A percentile compares a stretch with the other conserved stretches of the same genome.
phyloP scores from a whole-genome alignment of 1,140 invertebrate species.

The Himalopsyche phryganea region DNA sequence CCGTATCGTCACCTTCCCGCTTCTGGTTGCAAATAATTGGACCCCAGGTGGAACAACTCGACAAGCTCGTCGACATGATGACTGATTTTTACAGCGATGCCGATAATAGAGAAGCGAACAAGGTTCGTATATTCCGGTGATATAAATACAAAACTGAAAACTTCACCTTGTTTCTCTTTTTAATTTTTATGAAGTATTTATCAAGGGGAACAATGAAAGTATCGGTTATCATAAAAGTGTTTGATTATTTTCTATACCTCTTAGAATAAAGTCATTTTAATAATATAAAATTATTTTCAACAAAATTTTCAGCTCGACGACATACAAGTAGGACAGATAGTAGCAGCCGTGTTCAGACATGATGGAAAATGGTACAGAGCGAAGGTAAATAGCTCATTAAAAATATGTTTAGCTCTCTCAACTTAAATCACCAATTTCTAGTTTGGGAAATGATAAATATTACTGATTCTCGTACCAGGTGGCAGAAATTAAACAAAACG shows the following conservation, averaged over 20 bases:
- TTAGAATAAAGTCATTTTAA: no score
- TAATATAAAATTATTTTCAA: not conserved
- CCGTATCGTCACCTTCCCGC: constrained; percentile 69
- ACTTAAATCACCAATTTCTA: no score
- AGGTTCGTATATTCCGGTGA: constrained; percentile 39
- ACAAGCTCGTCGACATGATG: constrained; percentile 73
- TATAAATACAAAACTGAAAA: no score
- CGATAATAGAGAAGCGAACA: constrained; percentile 60
- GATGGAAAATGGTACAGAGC: constrained; percentile 75
- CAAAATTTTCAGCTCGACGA: constrained; percentile 40
- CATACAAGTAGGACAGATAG: constrained; percentile 67
- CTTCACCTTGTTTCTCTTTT: no score
- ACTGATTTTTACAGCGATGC: constrained; percentile 68
- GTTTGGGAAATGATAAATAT: no score
- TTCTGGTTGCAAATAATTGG: constrained; percentile 83
- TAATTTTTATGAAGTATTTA: no score
- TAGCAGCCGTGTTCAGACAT: constrained; percentile 71
- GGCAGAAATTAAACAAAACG: constrained; percentile 56
- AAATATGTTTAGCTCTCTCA: no score
- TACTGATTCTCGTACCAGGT: constrained; percentile 41
- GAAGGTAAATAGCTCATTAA: constrained; percentile 14
- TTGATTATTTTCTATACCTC: not conserved
- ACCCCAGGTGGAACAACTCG: constrained; percentile 64
- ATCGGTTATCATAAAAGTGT: no score
- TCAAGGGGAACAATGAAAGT: no score